Percentiles rank a stretch among this genome's conserved stretches.
These are phyloP conservation scores for Dendrolimus kikuchii DNA, from an alignment of 1,140 invertebrate species.

Conservation along the genomic window DNA sequence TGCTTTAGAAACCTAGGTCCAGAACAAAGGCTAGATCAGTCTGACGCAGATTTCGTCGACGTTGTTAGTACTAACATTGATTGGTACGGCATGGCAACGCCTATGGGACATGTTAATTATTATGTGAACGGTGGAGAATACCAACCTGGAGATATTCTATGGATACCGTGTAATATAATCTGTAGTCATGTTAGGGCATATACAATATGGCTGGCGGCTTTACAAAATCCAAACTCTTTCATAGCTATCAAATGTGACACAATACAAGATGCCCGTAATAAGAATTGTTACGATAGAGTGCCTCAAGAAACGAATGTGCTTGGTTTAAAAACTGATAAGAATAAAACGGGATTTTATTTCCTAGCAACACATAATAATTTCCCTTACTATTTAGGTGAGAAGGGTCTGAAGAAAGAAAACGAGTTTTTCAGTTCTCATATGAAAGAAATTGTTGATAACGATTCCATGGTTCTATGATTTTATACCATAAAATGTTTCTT, in stretches of 20 bases:
- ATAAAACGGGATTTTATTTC: constrained; percentile 41
- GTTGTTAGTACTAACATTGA: constrained; percentile 79
- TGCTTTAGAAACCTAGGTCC: constrained; percentile 48
- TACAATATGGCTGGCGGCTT: constrained; percentile 33
- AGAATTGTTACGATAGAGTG: constrained; percentile 32
- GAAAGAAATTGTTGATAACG: constrained; percentile 6
- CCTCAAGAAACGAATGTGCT: constrained; percentile 37
- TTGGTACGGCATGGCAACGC: constrained; percentile 76
- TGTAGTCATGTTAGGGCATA: constrained; percentile 44
- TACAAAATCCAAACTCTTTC: constrained; percentile 35
- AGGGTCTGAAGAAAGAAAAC: constrained; percentile 35
- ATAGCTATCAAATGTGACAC: constrained; percentile 48
- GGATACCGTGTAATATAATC: constrained; percentile 31
- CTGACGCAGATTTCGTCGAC: constrained; percentile 65
- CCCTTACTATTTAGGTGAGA: constrained; percentile 39
- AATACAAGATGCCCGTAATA: constrained; percentile 42
- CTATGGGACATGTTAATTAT: constrained; percentile 76
- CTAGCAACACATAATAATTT: constrained; percentile 33
- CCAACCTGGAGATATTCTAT: constrained; percentile 73
- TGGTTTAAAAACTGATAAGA: constrained; percentile 35
- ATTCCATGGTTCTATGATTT: constrained; percentile 4
- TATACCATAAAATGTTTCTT: background rate
- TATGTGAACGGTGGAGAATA: constrained; percentile 81
- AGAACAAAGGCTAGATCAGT: constrained; percentile 39
- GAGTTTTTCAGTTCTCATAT: constrained; percentile 19